Conservation (phyloP, 2,113 vertebrate genomes). For the Emydura subglobosa region DNA sequence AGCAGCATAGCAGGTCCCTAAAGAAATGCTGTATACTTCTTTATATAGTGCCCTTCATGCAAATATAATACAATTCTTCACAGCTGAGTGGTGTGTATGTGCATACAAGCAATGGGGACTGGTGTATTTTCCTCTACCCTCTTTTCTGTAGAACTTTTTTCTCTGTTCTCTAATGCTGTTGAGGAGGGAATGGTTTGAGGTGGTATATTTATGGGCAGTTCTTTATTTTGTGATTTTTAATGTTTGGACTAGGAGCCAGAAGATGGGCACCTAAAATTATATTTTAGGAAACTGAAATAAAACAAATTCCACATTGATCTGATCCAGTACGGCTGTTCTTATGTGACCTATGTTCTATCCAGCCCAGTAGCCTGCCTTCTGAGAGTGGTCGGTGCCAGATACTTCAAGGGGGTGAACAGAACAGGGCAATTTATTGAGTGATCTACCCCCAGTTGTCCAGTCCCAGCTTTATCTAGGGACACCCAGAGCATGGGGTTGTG, state of each 20-base stretch:
- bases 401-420: too few species aligned
- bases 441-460: too few species aligned
- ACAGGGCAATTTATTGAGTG: too few species aligned
- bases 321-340: not conserved
- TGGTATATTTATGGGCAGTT: not conserved
- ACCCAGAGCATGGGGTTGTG: too few species aligned
- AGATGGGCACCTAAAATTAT: not conserved
- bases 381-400: too few species aligned
- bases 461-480: too few species aligned
- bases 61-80: not conserved
- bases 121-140: not conserved
- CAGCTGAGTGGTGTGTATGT: not conserved
- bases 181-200: not conserved
- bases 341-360: not conserved
- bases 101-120: not conserved
- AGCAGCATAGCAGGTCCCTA: rapidly evolving
- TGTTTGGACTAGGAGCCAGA: not conserved
- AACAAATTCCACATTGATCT: not conserved
- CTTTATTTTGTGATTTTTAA: not conserved
- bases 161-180: not conserved
- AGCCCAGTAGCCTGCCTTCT: not conserved
- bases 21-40: rapidly evolving
- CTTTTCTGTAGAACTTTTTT: not conserved
- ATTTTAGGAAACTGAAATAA: not conserved
- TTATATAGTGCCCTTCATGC: not conserved